Evolutionary conservation across 2,888 invertebrate genomes (phyloP), one percentile per base, ranked within the genome.

Genomic region (Dynastes maya): DNA sequence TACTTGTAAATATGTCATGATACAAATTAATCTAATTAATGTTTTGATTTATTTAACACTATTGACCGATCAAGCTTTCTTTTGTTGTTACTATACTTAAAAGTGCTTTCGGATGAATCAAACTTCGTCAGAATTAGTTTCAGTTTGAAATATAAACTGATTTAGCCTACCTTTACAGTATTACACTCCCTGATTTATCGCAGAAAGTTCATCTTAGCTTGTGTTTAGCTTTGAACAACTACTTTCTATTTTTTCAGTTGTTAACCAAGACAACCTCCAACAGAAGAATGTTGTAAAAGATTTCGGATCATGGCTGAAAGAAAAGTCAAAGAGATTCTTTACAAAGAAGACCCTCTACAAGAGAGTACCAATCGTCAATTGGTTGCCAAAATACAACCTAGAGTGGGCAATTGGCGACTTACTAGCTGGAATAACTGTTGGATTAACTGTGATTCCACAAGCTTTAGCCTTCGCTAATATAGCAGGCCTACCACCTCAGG

Each of bases 361-460:
- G 87, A 91, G 95, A 79, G 84, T 96, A 72, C 96, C 97, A 6
- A 91, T 96, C 76, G 86, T 94, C 4, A 88, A 87, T 77, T 97
- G 97, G 97, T 88, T 96, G 82, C 96, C 96, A 3, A 92, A 91
- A 82, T 97, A 97, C 90, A 93, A 90, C 83, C 86, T 90, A 6
- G 91, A 92, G 79, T 92, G 94, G 89, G 94, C 96, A 6, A 88
- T 96, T 74, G 96, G 97, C 9, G 98, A 98, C 90, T 88, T 97
- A 63, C 95, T 98, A 80, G 97, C 98, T 3, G 97, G 97, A 76
- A 89, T 98, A 78, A 97, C 97, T 1, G 97, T 98, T 13, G 98
- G 97, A 0, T 91, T 98, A 79, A 98, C 97, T 0, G 97, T 98
- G 77, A 97, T 98, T 84, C 98, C 97, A 11, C 97, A 97, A 89